A percentile compares a stretch with the other conserved stretches of the same genome.
These are phyloP conservation scores for Micrasema minimum DNA, from an alignment of 1,140 invertebrate genomes.

Conservation along the genomic window DNA sequence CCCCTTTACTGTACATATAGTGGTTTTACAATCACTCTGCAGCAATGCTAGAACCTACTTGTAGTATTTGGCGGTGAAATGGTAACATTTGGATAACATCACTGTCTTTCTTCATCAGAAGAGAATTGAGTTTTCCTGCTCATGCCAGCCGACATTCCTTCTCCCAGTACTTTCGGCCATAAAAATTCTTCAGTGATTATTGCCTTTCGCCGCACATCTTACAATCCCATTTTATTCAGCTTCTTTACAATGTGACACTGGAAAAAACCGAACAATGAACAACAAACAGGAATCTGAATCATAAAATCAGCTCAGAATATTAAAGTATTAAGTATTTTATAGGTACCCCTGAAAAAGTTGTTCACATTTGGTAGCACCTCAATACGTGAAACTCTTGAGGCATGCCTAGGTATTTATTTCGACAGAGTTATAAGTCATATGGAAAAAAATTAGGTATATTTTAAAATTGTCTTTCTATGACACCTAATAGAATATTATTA, in stretches of 20 bases:
- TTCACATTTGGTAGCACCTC: slow-evolving; percentile 53
- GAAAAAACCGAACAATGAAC: slow-evolving; percentile 17
- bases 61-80: too few relatives aligned
- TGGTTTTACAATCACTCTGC: too few relatives aligned
- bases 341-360: slow-evolving; percentile 54
- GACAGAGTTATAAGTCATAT: too few relatives aligned
- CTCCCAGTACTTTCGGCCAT: slow-evolving; percentile 69
- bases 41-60: not conserved
- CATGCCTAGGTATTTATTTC: too few relatives aligned
- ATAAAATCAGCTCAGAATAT: not conserved
- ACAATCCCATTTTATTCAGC: slow-evolving; percentile 74
- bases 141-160: slow-evolving; percentile 72
- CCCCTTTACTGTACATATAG: slow-evolving; percentile 1
- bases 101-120: slow-evolving; percentile 51
- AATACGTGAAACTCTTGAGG: slow-evolving; percentile 54
- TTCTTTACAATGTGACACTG: slow-evolving; percentile 75
- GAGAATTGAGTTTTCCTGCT: slow-evolving; percentile 70
- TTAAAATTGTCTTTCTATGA: too few relatives aligned
- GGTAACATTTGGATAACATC: not conserved
- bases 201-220: slow-evolving; percentile 77
- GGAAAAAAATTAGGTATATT: too few relatives aligned
- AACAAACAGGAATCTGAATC: not conserved
- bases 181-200: slow-evolving; percentile 69
- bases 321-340: not conserved
- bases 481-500: too few relatives aligned